These are phyloP conservation scores for Eucriotettix oculatus DNA, from an alignment of 2,888 invertebrate species.

Conservation along the genomic window DNA sequence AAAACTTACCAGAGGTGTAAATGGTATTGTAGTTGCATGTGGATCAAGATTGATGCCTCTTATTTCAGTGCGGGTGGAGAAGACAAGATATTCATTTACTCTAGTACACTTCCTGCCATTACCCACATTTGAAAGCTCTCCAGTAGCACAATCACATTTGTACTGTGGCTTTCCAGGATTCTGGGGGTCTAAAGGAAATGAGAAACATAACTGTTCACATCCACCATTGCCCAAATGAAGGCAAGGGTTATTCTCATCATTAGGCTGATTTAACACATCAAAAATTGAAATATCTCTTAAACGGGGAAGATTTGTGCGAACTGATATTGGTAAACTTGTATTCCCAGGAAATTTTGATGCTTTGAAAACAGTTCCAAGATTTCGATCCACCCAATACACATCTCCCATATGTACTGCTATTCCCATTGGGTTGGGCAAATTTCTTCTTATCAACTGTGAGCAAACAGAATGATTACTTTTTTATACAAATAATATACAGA, in stretches of 20 bases:
- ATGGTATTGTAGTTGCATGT: constrained; percentile 62
- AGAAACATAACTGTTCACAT: constrained; percentile 92
- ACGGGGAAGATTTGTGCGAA: constrained; percentile 70
- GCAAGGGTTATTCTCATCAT: constrained; percentile 68
- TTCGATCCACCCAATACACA: constrained; percentile 91
- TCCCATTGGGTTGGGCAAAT: constrained; percentile 87
- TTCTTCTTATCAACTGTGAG: constrained; percentile 51
- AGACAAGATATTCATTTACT: constrained; percentile 79
- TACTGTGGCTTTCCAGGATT: constrained; percentile 22
- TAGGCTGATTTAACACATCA: constrained; percentile 74
- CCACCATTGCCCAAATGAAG: constrained; percentile 52
- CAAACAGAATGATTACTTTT: not conserved
- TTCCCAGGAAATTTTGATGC: constrained; percentile 49
- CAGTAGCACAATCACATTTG: constrained; percentile 85
- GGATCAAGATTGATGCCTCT: constrained; percentile 80
- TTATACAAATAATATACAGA: not conserved
- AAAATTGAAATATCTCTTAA: constrained; percentile 84
- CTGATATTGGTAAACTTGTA: constrained; percentile 45
- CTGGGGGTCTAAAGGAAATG: constrained; percentile 50
- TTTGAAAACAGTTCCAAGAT: constrained; percentile 66
- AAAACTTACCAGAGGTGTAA: constrained; percentile 45
- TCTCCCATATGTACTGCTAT: constrained; percentile 69
- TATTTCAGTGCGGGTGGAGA: constrained; percentile 87
- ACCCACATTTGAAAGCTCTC: constrained; percentile 47
- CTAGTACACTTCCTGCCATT: constrained; percentile 53